phyloP scores from a whole-genome alignment of 1,140 invertebrate genomes.

The Scylla paramamosain region DNA sequence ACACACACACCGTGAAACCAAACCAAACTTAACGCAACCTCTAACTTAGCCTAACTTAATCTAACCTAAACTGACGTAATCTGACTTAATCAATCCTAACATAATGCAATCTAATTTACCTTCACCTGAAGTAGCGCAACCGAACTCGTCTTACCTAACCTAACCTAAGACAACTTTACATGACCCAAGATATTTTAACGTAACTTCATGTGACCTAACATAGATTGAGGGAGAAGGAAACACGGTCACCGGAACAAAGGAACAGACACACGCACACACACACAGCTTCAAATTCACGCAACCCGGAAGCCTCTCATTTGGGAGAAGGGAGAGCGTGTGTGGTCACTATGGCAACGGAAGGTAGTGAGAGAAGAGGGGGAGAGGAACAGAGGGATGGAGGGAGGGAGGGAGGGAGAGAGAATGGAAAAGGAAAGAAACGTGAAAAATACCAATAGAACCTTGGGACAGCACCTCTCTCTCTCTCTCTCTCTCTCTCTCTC shows the following conservation, averaged over 20 bases:
- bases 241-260: not conserved
- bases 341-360: not conserved
- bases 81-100: too few species aligned
- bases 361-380: not conserved
- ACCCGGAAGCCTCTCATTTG: not conserved
- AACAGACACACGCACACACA: conserved; percentile 5
- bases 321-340: conserved; percentile 26
- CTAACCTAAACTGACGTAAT: too few species aligned
- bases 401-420: not conserved
- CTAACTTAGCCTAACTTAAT: too few species aligned
- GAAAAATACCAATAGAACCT: conserved; percentile 14
- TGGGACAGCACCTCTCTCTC: not conserved
- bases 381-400: not conserved
- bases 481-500: not conserved
- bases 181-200: too few species aligned
- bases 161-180: too few species aligned
- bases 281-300: not conserved
- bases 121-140: too few species aligned
- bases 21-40: too few species aligned
- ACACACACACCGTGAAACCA: too few species aligned
- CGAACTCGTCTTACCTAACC: too few species aligned
- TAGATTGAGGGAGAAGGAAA: not conserved
- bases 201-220: not conserved
- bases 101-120: too few species aligned
- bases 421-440: not conserved